Conservation (phyloP, 2,888 invertebrate species). For the Aricia artaxerxes region DNA sequence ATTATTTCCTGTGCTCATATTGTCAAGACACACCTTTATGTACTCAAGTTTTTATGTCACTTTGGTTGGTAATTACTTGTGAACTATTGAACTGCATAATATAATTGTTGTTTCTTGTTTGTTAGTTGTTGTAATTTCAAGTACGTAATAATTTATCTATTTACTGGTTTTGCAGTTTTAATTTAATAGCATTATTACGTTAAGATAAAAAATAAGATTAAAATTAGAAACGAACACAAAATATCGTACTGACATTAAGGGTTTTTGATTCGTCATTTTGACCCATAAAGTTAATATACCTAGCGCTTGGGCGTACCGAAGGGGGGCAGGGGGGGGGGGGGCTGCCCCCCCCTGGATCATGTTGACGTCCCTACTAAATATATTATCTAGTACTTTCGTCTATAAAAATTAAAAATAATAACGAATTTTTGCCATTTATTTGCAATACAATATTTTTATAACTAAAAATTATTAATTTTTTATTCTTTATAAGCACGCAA, state of each 20-base stretch:
- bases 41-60: not conserved
- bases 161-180: not conserved
- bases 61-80: not conserved
- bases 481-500: no score
- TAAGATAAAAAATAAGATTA: not conserved
- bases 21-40: not conserved
- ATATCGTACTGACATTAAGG: no score
- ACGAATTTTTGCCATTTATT: no score
- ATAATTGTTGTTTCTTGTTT: not conserved
- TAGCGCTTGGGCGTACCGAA: no score
- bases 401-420: no score
- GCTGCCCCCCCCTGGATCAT: no score
- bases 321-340: no score
- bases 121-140: not conserved
- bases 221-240: not conserved
- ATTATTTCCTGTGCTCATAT: slow-evolving; percentile 9
- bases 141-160: not conserved
- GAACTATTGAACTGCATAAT: not conserved
- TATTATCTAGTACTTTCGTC: no score
- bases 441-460: no score
- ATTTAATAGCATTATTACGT: not conserved
- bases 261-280: not conserved
- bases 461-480: no score
- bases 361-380: no score
- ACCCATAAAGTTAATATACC: no score